Base-by-base conservation (phyloP, 2,888 invertebrate species). In the Sinelater perroti region DNA sequence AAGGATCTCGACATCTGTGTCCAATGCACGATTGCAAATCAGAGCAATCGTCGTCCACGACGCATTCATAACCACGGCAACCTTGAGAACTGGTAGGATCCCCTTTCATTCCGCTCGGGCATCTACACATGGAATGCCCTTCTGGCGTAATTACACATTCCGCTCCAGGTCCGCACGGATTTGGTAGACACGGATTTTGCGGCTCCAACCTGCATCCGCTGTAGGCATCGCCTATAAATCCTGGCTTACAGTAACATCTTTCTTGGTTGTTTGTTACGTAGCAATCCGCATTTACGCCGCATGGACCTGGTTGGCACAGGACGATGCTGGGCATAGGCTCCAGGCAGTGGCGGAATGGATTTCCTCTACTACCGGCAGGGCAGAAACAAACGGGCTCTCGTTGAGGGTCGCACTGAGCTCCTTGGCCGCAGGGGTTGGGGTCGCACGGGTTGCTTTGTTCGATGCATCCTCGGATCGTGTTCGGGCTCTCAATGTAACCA, bases 401-500 rank as follows among this genome's bases (percentile, higher is more conserved):
- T 56, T 87, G 85, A 16, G 90, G 88, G 77, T 93, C 91, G 71
- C 93, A 93, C 28, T 88, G 81, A 33, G 93, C 93, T 36, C 89
- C 88, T 16, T 79, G 75, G 14, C 93, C 93, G 69, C 93, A 93
- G 3, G 88, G 89, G 71, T 89, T 92, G 1, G 91, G 91, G 70
- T 91, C 88, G 69, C 94, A 94, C 4, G 89, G 89, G 75, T 93
- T 91, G 54, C 85, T 82, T 59, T 88, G 86, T 74, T 90, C 88
- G 3, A 91, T 80, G 68, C 94, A 94, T 33, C 93, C 94, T 72
- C 93, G 82, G 31, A 94, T 87, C 0, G 94, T 94, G 70, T 94
- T 93, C 0, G 92, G 92, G 75, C 90, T 92, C 79, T 93, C 94
- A 26, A 92, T 83, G 74, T 86, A 93, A 11, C 92, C 93, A 36